A percentile compares a stretch with the other conserved stretches of the same genome.
Conservation (phyloP, 2,888 invertebrate species). For the Rhagonycha lutea region DNA sequence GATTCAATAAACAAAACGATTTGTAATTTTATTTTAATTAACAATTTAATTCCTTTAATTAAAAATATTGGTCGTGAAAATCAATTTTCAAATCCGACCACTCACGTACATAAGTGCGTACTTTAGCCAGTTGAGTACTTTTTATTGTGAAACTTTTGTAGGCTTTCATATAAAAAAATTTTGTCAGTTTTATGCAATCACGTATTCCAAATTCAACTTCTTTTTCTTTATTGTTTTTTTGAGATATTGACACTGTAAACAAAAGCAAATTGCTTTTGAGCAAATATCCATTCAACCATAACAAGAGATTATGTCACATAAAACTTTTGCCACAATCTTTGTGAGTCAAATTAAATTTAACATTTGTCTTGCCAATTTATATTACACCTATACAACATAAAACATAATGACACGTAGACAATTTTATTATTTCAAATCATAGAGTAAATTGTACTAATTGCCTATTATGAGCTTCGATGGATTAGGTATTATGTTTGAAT, state of each 20-base stretch:
- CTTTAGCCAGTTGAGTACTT: not conserved
- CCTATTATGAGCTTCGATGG: no score
- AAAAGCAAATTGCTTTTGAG: constrained; percentile 23
- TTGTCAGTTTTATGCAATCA: constrained; percentile 17
- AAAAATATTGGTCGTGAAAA: not conserved
- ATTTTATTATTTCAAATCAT: no score
- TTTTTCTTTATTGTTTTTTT: constrained; percentile 26
- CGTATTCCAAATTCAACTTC: constrained; percentile 23
- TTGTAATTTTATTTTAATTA: not conserved
- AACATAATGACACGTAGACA: no score
- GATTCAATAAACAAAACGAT: not conserved
- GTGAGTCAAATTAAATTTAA: not conserved
- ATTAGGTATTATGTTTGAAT: no score
- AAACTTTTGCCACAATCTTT: not conserved
- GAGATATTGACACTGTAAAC: constrained; percentile 26
- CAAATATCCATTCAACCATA: constrained; percentile 25
- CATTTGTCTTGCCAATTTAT: not conserved
- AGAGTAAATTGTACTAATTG: no score
- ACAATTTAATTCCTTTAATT: not conserved
- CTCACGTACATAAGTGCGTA: not conserved
- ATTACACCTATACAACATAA: no score
- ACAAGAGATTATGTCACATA: constrained; percentile 19
- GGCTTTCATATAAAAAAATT: constrained; percentile 9
- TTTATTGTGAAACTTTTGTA: not conserved
- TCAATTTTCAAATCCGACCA: not conserved